Evolutionary conservation across 2,113 vertebrate species (phyloP).

Genomic region (Megaceryle torquata): DNA sequence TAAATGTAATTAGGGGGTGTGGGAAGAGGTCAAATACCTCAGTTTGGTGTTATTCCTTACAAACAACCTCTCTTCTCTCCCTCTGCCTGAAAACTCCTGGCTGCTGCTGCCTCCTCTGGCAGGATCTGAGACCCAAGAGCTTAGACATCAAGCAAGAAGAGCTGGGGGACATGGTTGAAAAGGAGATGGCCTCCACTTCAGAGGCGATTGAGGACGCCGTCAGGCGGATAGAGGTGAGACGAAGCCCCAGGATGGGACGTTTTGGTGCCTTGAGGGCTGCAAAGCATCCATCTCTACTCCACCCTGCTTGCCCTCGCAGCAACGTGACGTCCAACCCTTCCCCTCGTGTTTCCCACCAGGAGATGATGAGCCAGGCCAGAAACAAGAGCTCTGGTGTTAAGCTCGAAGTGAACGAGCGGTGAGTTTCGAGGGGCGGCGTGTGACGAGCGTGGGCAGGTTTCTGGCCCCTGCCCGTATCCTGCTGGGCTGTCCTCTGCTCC

Average conservation of each 20-base stretch:
- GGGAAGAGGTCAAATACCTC: rapidly evolving
- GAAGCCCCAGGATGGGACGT: not conserved
- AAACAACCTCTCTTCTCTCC: not conserved
- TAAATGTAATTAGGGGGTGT: not conserved
- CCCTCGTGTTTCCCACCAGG: slow-evolving; percentile 67
- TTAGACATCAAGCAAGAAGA: slow-evolving; percentile 91
- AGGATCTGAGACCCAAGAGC: slow-evolving; percentile 93
- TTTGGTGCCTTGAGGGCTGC: not conserved
- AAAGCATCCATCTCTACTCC: not conserved
- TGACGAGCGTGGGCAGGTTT: rapidly evolving
- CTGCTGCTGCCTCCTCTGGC: not conserved
- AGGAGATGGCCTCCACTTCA: slow-evolving; percentile 94
- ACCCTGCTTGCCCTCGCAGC: not conserved
- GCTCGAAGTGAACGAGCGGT: slow-evolving; percentile 97
- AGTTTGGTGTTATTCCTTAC: not conserved
- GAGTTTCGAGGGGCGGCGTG: not conserved
- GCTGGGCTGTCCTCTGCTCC: not conserved
- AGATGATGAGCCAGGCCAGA: slow-evolving; percentile 96
- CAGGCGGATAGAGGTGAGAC: slow-evolving; percentile 88
- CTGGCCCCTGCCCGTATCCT: rapidly evolving
- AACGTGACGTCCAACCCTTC: rapidly evolving
- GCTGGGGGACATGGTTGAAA: slow-evolving; percentile 94
- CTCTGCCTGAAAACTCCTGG: not conserved
- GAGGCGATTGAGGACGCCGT: slow-evolving; percentile 93
- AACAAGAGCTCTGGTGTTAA: slow-evolving; percentile 87